phyloP scores from a whole-genome alignment of 1,140 invertebrate genomes.

The Lepidurus apus region DNA sequence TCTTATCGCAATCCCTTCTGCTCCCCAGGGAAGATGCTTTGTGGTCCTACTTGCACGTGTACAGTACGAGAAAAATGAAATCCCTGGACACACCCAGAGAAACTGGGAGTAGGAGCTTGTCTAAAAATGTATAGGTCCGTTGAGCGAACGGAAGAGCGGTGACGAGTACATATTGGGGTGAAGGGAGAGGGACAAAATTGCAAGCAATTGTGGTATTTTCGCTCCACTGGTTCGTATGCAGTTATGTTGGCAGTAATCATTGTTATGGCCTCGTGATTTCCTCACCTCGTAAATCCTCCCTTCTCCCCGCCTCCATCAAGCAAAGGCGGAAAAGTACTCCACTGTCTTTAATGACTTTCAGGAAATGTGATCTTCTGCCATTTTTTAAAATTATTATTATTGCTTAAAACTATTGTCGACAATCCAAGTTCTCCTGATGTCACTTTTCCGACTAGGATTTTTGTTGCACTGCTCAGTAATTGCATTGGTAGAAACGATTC shows the following conservation, averaged over 20 bases:
- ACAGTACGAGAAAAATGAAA: background rate
- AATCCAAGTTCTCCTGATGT: no score
- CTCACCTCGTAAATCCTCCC: background rate
- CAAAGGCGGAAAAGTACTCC: background rate
- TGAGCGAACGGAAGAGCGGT: background rate
- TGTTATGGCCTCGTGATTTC: background rate
- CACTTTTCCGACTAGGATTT: no score
- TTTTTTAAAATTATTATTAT: background rate
- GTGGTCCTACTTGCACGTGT: background rate
- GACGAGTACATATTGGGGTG: background rate
- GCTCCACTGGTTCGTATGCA: background rate
- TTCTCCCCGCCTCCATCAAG: background rate
- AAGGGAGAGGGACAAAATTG: background rate
- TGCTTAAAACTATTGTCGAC: no score
- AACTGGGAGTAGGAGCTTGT: background rate
- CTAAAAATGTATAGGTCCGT: background rate
- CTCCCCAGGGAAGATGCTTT: background rate
- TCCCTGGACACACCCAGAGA: background rate
- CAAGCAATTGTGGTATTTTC: background rate
- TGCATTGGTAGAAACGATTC: no score
- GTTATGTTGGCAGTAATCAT: slow-evolving; percentile 15
- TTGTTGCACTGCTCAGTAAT: no score
- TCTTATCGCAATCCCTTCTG: background rate
- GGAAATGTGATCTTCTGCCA: background rate
- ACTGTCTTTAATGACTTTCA: background rate